phyloP scores from a whole-genome alignment of 2,797 vertebrate genomes.

The Perodicticus potto region DNA sequence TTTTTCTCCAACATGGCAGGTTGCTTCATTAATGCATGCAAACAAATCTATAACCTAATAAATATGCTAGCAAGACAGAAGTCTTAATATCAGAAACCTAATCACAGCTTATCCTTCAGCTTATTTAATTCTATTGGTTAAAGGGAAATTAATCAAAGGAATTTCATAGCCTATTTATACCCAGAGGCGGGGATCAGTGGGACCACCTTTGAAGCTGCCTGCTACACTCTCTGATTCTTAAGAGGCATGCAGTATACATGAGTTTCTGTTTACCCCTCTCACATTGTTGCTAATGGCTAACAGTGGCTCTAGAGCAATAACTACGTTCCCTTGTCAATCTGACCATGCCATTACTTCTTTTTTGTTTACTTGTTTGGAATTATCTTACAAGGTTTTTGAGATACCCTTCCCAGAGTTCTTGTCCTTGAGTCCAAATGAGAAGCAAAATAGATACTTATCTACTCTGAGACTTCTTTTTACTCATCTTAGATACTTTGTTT shows the following conservation, averaged over 20 bases:
- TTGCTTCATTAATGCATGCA: background rate
- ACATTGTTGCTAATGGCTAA: background rate
- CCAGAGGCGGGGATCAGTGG: background rate
- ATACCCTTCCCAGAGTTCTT: background rate
- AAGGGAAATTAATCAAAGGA: background rate
- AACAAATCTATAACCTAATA: background rate
- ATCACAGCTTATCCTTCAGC: background rate
- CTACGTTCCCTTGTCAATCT: background rate
- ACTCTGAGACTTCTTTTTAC: background rate
- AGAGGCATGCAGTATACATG: fast-evolving
- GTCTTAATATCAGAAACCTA: background rate
- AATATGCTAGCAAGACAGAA: background rate
- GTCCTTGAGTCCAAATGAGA: background rate
- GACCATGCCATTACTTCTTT: background rate
- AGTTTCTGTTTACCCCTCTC: background rate
- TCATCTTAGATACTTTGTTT: background rate
- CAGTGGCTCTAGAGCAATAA: background rate
- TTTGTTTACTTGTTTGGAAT: background rate
- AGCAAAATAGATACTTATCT: background rate
- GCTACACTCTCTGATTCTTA: too few relatives aligned
- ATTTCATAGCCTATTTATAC: background rate
- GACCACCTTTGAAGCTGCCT: background rate
- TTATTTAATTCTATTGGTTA: background rate
- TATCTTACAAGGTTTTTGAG: background rate
- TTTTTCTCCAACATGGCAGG: background rate